Conservation (phyloP, 2,888 invertebrate species). For the Salpingus planirostris region DNA sequence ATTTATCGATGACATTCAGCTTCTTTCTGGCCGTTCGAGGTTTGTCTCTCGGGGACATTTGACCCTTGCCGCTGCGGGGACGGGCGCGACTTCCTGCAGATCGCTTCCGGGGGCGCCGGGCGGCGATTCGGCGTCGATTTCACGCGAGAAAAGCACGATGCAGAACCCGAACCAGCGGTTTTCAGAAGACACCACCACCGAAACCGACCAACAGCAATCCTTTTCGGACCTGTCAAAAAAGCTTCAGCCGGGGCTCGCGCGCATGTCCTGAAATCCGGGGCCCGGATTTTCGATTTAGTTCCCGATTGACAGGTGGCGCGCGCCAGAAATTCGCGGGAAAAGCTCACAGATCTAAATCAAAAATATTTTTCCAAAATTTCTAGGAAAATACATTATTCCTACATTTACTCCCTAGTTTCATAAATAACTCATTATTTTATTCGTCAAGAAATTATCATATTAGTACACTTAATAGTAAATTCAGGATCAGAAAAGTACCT, state of each 20-base stretch:
- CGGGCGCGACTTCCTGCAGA: constrained; percentile 7
- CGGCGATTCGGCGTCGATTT: too few relatives aligned
- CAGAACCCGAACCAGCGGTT: constrained; percentile 10
- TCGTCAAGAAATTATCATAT: neutral
- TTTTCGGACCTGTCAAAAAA: constrained; percentile 3
- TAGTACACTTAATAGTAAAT: neutral
- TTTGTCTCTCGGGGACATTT: constrained; percentile 27
- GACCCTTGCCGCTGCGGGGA: constrained; percentile 13
- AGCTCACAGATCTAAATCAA: neutral
- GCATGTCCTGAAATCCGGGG: constrained; percentile 4
- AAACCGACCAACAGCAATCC: constrained; percentile 9
- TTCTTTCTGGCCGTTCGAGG: constrained; percentile 22
- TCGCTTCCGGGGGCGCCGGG: too few relatives aligned
- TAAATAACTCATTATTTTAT: too few relatives aligned
- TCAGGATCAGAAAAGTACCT: neutral
- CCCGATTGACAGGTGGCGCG: neutral
- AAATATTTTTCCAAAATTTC: neutral
- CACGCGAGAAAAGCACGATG: constrained; percentile 3
- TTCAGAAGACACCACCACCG: constrained; percentile 5
- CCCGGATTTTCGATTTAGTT: too few relatives aligned
- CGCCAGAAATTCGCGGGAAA: neutral
- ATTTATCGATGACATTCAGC: constrained; percentile 37
- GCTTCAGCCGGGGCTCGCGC: constrained; percentile 2
- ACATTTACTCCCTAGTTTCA: too few relatives aligned
- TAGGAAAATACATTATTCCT: neutral